Base-by-base conservation (phyloP, 1,140 invertebrate genomes). In the Macrostomum lignano region DNA sequence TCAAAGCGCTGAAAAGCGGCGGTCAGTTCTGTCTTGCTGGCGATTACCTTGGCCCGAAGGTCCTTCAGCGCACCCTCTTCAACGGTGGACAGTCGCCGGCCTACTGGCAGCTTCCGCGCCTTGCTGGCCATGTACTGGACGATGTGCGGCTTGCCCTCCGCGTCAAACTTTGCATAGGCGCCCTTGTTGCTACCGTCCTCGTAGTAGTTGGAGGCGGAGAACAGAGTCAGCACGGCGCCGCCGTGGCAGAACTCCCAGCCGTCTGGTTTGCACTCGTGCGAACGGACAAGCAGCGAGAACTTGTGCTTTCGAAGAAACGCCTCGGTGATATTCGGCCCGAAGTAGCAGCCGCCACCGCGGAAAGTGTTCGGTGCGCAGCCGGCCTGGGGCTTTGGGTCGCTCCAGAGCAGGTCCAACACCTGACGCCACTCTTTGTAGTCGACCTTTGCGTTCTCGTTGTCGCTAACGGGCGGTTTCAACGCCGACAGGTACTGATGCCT, bases 121-220 rank as follows among this genome's bases (percentile, higher is more conserved):
- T 57, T 65, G 1, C 66, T 19, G n/a, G 20, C 23, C 32, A 29
- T 31, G 25, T 29, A 38, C 31, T 39, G 34, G 17, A 39, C 72
- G 42, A 74, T 73, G 42, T 74, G 71, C 1, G 71, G 66, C 36
- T 31, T 74, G 36, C 62, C 67, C 30, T 65, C 70, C 33, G 62
- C 66, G 46, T 35, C 55, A 3, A 82, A 58, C 47, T 74, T 76
- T 36, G 79, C 56, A 49, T 79, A 84, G 1, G 78, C 77, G 0
- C 78, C 78, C 45, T 76, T 73, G 49, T 86, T 86, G 15, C 74
- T 79, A 2, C 77, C 77, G 17, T 73, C 61, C 47, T 79, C 76
- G 52, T 86, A 86, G 49, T 84, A 86, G 52, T 82, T 82, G 2
- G 78, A 84, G 1, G 77, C 78, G 7, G 76, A 82, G 55, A 86